Conservation (phyloP, 2,888 invertebrate species). For the Cephus rjabovi region DNA sequence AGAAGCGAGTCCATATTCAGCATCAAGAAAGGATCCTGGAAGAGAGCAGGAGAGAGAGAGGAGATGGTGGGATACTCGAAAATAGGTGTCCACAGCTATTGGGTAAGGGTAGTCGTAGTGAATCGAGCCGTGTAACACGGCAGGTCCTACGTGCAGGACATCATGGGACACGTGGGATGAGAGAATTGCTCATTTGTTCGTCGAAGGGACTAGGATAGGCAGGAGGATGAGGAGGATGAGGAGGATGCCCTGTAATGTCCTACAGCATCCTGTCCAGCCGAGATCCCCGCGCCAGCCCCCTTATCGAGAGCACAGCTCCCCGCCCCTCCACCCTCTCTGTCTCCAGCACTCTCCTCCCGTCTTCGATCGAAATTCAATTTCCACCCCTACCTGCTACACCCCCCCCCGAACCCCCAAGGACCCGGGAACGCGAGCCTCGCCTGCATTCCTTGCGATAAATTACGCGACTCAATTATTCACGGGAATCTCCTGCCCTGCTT, state of each 20-base stretch:
- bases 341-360: slow-evolving; percentile 41
- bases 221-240: slow-evolving; percentile 14
- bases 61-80: slow-evolving; percentile 17
- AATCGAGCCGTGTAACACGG: slow-evolving; percentile 20
- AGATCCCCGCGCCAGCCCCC: too few species aligned
- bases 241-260: slow-evolving; percentile 55
- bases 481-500: slow-evolving; percentile 47
- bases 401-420: slow-evolving; percentile 31
- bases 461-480: slow-evolving; percentile 64
- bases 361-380: slow-evolving; percentile 66
- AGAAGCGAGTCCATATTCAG: slow-evolving; percentile 8
- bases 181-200: slow-evolving; percentile 66
- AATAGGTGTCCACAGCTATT: slow-evolving; percentile 12
- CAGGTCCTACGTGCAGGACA: slow-evolving; percentile 61
- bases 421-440: slow-evolving; percentile 49
- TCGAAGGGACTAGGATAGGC: slow-evolving; percentile 48
- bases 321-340: slow-evolving; percentile 23
- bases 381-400: slow-evolving; percentile 50
- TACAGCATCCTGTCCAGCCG: slow-evolving; percentile 42
- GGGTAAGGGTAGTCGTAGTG: too few species aligned
- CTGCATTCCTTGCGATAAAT: slow-evolving; percentile 62
- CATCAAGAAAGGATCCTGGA: background rate
- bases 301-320: slow-evolving; percentile 8
- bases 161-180: slow-evolving; percentile 61
- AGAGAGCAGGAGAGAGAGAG: background rate